Evolutionary conservation across 1,140 invertebrate species (phyloP).

Genomic region (Acromyrmex echinatior): DNA sequence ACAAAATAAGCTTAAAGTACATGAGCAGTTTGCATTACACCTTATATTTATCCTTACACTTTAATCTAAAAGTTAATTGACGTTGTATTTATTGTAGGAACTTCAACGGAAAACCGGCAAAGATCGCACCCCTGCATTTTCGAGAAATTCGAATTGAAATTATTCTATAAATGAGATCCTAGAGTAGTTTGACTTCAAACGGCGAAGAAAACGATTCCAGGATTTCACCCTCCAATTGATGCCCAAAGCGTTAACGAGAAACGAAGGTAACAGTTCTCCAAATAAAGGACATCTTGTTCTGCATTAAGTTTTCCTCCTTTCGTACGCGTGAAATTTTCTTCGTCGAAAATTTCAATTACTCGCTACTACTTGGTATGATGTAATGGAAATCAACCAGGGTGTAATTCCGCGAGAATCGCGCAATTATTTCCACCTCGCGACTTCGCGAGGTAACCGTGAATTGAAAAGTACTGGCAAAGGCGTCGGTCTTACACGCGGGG

Average conservation of each 20-base stretch:
- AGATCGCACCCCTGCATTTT: neutral
- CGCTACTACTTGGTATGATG: constrained; percentile 38
- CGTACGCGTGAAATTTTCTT: neutral
- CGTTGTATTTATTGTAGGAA: constrained; percentile 19
- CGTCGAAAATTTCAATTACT: constrained; percentile 57
- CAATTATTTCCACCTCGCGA: constrained; percentile 45
- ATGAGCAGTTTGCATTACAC: neutral
- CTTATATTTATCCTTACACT: neutral
- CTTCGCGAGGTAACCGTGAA: constrained; percentile 38
- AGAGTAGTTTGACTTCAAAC: constrained; percentile 29
- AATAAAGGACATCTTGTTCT: constrained; percentile 35
- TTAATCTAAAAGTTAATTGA: constrained; percentile 33
- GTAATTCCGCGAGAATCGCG: constrained; percentile 52
- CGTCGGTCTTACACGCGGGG: constrained; percentile 29
- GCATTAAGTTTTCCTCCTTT: constrained; percentile 7
- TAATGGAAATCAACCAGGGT: constrained; percentile 52
- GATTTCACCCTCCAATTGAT: constrained; percentile 58
- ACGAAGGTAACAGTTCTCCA: constrained; percentile 27
- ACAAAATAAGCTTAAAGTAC: neutral
- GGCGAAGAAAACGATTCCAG: constrained; percentile 38
- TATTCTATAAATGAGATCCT: constrained; percentile 53
- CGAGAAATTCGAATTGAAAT: constrained; percentile 53
- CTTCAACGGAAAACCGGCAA: neutral
- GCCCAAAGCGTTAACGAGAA: constrained; percentile 51
- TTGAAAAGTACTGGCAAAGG: constrained; percentile 35